These are phyloP conservation scores for Troides helena DNA, from an alignment of 2,888 invertebrate species.

Conservation along the genomic window DNA sequence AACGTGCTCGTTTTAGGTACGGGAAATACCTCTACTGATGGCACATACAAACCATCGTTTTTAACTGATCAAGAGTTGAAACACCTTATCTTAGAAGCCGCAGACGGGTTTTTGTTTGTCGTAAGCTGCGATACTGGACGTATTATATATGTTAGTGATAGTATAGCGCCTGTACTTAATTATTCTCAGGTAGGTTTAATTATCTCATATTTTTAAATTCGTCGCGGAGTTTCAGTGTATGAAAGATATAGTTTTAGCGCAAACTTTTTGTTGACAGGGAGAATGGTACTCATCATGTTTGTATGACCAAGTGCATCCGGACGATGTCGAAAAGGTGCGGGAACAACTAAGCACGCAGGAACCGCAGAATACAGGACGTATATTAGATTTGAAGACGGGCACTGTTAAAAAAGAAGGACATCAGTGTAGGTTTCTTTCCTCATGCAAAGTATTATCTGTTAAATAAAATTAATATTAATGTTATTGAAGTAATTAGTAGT, in stretches of 20 bases:
- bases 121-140: slow-evolving; percentile 98
- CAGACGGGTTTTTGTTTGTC: slow-evolving; percentile 97
- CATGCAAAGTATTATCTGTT: background rate
- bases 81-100: slow-evolving; percentile 98
- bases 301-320: slow-evolving; percentile 98
- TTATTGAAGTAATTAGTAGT: too few species aligned
- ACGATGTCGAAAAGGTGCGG: slow-evolving; percentile 97
- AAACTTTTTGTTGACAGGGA: slow-evolving; percentile 77
- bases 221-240: background rate
- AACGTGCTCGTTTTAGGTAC: slow-evolving; percentile 83
- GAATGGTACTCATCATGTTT: slow-evolving; percentile 99
- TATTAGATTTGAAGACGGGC: slow-evolving; percentile 98
- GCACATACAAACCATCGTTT: slow-evolving; percentile 99
- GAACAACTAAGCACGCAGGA: slow-evolving; percentile 99
- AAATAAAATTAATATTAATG: too few species aligned
- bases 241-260: background rate
- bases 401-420: slow-evolving; percentile 99
- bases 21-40: slow-evolving; percentile 97
- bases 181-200: slow-evolving; percentile 87
- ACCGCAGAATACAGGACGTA: slow-evolving; percentile 96
- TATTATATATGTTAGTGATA: slow-evolving; percentile 99
- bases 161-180: slow-evolving; percentile 97
- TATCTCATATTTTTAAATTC: too few species aligned
- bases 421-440: slow-evolving; percentile 86
- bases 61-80: slow-evolving; percentile 99